A percentile compares a stretch with the other conserved stretches of the same genome.
Evolutionary conservation across 2,888 invertebrate species (phyloP).

Genomic region (Drosophila diplacantha): DNA sequence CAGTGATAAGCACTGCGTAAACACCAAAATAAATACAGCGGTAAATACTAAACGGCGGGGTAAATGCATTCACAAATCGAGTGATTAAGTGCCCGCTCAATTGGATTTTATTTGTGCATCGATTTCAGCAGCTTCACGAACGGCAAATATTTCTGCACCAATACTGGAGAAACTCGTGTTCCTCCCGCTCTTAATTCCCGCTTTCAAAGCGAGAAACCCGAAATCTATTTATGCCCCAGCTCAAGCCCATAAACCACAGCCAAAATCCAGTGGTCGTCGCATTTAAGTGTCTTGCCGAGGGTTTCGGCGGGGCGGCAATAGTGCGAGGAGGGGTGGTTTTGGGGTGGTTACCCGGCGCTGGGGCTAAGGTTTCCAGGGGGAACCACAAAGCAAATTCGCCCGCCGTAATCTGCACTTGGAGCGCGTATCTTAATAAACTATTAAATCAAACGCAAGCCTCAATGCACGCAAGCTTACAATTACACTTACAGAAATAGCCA

Average conservation of each 20-base stretch:
- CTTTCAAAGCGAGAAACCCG: conserved; percentile 25
- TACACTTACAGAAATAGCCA: conserved; percentile 2
- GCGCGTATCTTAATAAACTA: conserved; percentile 71
- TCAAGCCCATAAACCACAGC: conserved; percentile 67
- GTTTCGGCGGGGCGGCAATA: conserved; percentile 1
- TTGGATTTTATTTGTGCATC: conserved; percentile 9
- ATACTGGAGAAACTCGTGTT: not conserved
- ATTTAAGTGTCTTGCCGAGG: conserved; percentile 55
- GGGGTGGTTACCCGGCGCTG: not conserved
- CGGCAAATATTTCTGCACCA: conserved; percentile 10
- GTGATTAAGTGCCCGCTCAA: conserved; percentile 15
- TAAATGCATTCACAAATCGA: conserved; percentile 22
- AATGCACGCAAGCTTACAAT: conserved; percentile 55
- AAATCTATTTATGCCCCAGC: conserved; percentile 64
- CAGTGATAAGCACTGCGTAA: conserved; percentile 50
- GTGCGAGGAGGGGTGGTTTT: conserved; percentile 6
- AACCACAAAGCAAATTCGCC: conserved; percentile 56
- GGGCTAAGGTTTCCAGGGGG: not conserved
- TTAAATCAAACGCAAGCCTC: conserved; percentile 71
- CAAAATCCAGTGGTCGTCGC: conserved; percentile 69
- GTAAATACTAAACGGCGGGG: conserved; percentile 24
- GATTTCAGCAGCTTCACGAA: conserved; percentile 14
- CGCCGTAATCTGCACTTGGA: conserved; percentile 67
- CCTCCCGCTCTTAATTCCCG: not conserved
- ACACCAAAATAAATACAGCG: conserved; percentile 45